Evolutionary conservation across 2,113 vertebrate species (phyloP).

Genomic region (Melanostigma gelatinosum): DNA sequence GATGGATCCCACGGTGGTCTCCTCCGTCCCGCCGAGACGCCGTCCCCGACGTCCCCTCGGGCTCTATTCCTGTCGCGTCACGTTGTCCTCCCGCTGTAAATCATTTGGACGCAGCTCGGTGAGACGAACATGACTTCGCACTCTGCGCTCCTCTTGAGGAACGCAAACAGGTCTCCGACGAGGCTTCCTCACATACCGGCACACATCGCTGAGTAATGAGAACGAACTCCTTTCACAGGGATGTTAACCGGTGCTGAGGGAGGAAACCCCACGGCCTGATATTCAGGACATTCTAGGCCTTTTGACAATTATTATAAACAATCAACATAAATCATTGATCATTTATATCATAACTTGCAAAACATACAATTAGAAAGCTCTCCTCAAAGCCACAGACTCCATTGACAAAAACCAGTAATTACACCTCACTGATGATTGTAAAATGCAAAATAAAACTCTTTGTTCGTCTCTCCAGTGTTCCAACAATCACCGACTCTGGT

Average conservation of each 20-base stretch:
- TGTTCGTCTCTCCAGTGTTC: too few species aligned
- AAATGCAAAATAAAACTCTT: too few species aligned
- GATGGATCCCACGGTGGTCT: slow-evolving; percentile 42
- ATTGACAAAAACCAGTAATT: too few species aligned
- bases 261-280: neutral
- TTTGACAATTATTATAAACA: too few species aligned
- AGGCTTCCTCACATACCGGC: neutral
- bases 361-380: too few species aligned
- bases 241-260: neutral
- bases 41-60: slow-evolving; percentile 45
- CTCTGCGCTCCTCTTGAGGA: slow-evolving; percentile 33
- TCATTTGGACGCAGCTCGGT: slow-evolving; percentile 53
- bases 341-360: too few species aligned
- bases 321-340: too few species aligned
- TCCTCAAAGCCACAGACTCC: too few species aligned
- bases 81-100: slow-evolving; percentile 43
- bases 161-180: slow-evolving; percentile 53
- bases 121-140: slow-evolving; percentile 56
- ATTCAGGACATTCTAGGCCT: neutral
- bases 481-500: too few species aligned
- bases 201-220: slow-evolving; percentile 53
- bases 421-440: too few species aligned
- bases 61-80: slow-evolving; percentile 61
- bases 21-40: slow-evolving; percentile 20
- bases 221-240: slow-evolving; percentile 30